Evolutionary conservation across 2,113 vertebrate genomes (phyloP), one percentile per base, ranked within the genome.

Genomic region (Xenopus laevis): DNA sequence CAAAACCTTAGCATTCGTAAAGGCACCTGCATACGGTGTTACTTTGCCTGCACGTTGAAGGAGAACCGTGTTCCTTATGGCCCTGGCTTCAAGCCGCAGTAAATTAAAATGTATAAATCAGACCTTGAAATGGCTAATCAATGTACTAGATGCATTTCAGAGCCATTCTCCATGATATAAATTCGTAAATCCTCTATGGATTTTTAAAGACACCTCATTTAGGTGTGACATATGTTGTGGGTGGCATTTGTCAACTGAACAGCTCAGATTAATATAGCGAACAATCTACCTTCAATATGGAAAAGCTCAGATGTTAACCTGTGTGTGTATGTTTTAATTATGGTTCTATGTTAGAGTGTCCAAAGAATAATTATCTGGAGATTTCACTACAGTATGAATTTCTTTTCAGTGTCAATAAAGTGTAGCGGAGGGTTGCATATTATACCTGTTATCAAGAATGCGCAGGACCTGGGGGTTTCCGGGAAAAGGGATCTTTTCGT

Each of bases 31-130:
- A 68, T 52, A 61, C 60, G 67, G 27, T 20, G 17, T 33, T 52
- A 47, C 20, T 40, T 44, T 53, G 21, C 18, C 17, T 46, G 64
- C 20, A 68, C 68, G 8, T 17, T 61, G 13, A 61, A 44, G n/a
- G 45, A 27, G 13, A 58, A 47, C 59, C 1, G 33, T 40, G 33
- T 67, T 75, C 45, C 57, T 50, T 68, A 47, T 23, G 65, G 57
- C 73, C 66, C 67, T 69, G 59, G 69, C 52, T 27, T 69, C 46
- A 69, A 33, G 23, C 33, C 11, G 46, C 65, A 55, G 65, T 53
- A 76, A 76, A 76, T 76, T 69, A 76, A 76, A 76, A 76, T 76
- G 61, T 55, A 76, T 69, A 69, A 76, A 76, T 69, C 58, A 76
- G 12, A 47, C 58, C 17, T 30, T 68, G 59, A 76, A 76, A 69